Base-by-base conservation (phyloP, 2,888 invertebrate species). In the Hirtodrosophila duncani region DNA sequence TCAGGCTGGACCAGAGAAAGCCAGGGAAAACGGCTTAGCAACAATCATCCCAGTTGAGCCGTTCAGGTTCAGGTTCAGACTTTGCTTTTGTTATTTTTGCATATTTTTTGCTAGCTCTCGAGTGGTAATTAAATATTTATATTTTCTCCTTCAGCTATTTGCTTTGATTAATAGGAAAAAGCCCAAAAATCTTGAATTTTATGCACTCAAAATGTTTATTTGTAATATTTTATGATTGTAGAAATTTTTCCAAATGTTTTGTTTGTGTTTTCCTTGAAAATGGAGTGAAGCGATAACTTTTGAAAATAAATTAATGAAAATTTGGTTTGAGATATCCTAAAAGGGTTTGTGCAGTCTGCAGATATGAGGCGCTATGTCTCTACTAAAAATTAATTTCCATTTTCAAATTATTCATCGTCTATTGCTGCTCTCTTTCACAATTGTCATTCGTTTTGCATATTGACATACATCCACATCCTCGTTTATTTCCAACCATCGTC, bases 41-140 rank as follows among this genome's bases (percentile, higher is more conserved):
- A n/a, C n/a, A n/a, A n/a, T n/a, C n/a, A n/a, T n/a, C n/a, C n/a
- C n/a, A n/a, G n/a, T n/a, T n/a, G n/a, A n/a, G n/a, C n/a, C n/a
- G n/a, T n/a, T n/a, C n/a, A n/a, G n/a, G n/a, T 13, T 13, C n/a
- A 6, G n/a, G 26, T 18, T 38, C n/a, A 21, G 16, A 7, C 23
- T 3, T 29, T 39, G 29, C 9, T 33, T 7, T 10, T 33, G 23
- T 37, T 60, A 16, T 31, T 55, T 11, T 36, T 60, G 36, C 41
- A 26, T 17, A 27, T 52, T n/a, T 49, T 14, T 18, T 14, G 29
- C 18, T 16, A 36, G 49, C 51, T 36, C n/a, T n/a, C n/a, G 75
- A 70, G 70, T 74, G 75, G 41, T 66, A 74, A 51, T 70, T 69
- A 79, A 70, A 70, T 79, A 70, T 70, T 70, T 79, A 56, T 66